Evolutionary conservation across 2,888 invertebrate genomes (phyloP), one percentile per base, ranked within the genome.

Genomic region (Drosophila emarginata): DNA sequence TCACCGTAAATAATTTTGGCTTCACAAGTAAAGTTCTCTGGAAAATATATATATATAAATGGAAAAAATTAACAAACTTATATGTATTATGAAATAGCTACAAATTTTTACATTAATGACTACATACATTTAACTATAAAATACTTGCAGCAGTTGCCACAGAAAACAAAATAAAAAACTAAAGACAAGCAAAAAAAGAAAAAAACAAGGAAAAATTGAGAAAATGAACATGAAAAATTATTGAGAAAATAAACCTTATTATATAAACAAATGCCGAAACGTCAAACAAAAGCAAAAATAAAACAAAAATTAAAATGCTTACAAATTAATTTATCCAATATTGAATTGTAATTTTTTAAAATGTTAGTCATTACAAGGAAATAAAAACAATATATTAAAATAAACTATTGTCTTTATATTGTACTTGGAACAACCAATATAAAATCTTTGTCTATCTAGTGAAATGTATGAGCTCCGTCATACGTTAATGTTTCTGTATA

Each of bases 331-430:
- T 85, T 85, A 85, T 83, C 86, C 79, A 83, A 82, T 82, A 85
- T 85, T 85, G 80, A 82, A 84, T 87, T 84, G 84, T 87, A 84
- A 84, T 84, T 84, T 84, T 84, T 84, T 84, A 87, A 87, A 84
- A 84, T 82, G 82, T 87, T 84, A 84, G 87, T 87, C 87, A 84
- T 84, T 87, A 84, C 81, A 83, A 85, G 80, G 74, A 80, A 83
- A 83, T 78, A 81, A 73, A 72, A 74, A 40, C 63, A 54, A 73
- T 67, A 80, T 77, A 86, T 86, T 82, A 64, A 80, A 78, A 61
- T 65, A 37, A 54, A 54, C 18, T 18, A n/a, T 36, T 6, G 12
- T 15, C 18, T n/a, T n/a, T n/a, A n/a, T n/a, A n/a, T n/a, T n/a
- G n/a, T n/a, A n/a, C n/a, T n/a, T n/a, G n/a, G n/a, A n/a, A n/a